phyloP scores from a whole-genome alignment of 2,888 invertebrate species.

The Diplazon laetatorius region DNA sequence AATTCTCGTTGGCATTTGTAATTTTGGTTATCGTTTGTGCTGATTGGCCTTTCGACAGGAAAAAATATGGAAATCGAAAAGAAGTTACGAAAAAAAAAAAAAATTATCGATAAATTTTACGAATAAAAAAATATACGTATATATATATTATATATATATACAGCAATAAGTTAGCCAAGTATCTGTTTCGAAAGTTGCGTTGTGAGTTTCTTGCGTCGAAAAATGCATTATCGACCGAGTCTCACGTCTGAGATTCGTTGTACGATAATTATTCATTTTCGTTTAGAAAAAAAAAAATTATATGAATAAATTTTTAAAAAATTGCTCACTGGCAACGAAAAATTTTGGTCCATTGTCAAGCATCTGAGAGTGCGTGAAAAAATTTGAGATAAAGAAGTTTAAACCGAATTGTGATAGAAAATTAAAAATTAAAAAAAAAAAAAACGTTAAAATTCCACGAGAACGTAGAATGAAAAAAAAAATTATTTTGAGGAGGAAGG shows the following conservation, averaged over 20 bases:
- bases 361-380: not conserved
- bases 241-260: constrained; percentile 16
- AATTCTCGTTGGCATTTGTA: constrained; percentile 44
- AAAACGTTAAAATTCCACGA: constrained; percentile 5
- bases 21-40: constrained; percentile 30
- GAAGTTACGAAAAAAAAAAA: constrained; percentile 15
- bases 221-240: constrained; percentile 20
- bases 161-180: constrained; percentile 37
- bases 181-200: constrained; percentile 48
- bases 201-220: constrained; percentile 17
- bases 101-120: too few species aligned
- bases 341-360: constrained; percentile 39
- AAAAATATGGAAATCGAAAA: too few species aligned
- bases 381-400: constrained; percentile 7
- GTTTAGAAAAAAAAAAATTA: not conserved
- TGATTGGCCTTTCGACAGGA: too few species aligned
- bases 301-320: too few species aligned
- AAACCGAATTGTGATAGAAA: constrained; percentile 62
- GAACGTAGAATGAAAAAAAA: constrained; percentile 16
- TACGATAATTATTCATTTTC: constrained; percentile 14
- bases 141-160: too few species aligned
- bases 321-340: not conserved
- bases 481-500: not conserved
- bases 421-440: constrained; percentile 23
- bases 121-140: too few species aligned